Conservation (phyloP, 2,888 invertebrate genomes). For the Agrilus cyanescens region DNA sequence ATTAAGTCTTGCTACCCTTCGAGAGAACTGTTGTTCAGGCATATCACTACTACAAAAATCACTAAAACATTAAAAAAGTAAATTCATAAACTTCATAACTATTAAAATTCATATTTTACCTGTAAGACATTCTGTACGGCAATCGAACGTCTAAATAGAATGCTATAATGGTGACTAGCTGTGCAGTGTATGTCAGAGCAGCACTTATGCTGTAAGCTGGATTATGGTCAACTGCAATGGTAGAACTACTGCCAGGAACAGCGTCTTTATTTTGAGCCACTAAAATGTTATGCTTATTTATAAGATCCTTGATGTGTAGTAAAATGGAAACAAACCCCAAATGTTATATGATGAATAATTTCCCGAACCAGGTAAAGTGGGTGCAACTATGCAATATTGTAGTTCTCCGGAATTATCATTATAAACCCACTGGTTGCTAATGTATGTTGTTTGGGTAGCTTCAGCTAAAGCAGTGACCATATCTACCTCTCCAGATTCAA, state of each 20-base stretch:
- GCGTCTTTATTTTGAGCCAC: constrained; percentile 45
- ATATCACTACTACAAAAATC: constrained; percentile 69
- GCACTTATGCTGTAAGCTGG: constrained; percentile 64
- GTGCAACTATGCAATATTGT: constrained; percentile 69
- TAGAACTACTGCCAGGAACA: constrained; percentile 37
- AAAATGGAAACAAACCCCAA: constrained; percentile 49
- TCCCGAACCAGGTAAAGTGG: constrained; percentile 70
- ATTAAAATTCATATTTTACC: constrained; percentile 32
- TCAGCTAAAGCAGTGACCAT: constrained; percentile 43
- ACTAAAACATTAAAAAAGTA: constrained; percentile 36
- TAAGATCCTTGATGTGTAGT: not conserved
- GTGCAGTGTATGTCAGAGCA: constrained; percentile 76
- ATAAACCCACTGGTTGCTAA: constrained; percentile 71
- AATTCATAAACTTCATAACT: not conserved
- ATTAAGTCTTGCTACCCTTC: constrained; percentile 65
- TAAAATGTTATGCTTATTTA: constrained; percentile 22
- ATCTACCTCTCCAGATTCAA: constrained; percentile 27
- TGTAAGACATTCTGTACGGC: constrained; percentile 60
- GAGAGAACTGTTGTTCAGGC: constrained; percentile 58
- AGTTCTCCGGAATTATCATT: constrained; percentile 55
- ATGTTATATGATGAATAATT: constrained; percentile 69
- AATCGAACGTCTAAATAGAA: constrained; percentile 72
- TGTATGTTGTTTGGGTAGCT: constrained; percentile 66
- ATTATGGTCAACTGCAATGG: constrained; percentile 48
- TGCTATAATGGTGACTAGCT: constrained; percentile 69